Evolutionary conservation across 2,113 vertebrate genomes (phyloP).

Genomic region (Takifugu flavidus): DNA sequence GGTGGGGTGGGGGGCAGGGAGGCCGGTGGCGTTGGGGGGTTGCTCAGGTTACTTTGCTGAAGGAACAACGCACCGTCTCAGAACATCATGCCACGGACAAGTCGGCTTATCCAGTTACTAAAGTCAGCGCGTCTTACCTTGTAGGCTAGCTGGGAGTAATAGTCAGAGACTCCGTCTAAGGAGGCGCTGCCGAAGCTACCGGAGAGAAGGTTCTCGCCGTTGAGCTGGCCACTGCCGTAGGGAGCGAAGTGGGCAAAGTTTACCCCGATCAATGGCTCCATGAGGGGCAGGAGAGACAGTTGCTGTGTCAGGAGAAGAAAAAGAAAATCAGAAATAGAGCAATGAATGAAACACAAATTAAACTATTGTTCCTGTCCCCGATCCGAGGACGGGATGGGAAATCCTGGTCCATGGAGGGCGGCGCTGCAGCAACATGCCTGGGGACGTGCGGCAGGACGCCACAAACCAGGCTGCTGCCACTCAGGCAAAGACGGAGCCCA

Average conservation of each 20-base stretch:
- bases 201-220: conserved; percentile 88
- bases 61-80: conserved; percentile 32
- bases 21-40: conserved; percentile 95
- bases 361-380: too few species aligned
- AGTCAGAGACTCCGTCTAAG: conserved; percentile 93
- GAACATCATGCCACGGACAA: conserved; percentile 3
- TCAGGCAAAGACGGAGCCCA: too few species aligned
- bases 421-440: too few species aligned
- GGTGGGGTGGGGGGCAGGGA: conserved; percentile 97
- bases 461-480: too few species aligned
- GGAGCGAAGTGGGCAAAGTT: conserved; percentile 97
- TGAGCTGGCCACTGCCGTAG: conserved; percentile 90
- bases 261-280: conserved; percentile 95
- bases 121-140: conserved; percentile 66
- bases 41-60: conserved; percentile 98
- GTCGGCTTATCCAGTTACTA: background rate
- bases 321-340: background rate
- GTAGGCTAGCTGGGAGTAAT: conserved; percentile 96
- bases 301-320: conserved; percentile 74
- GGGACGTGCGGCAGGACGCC: too few species aligned
- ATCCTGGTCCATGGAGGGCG: too few species aligned
- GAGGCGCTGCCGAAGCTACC: conserved; percentile 94
- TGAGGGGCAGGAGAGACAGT: conserved; percentile 92
- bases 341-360: background rate
- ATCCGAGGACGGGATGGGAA: too few species aligned